Conservation (phyloP, 1,140 invertebrate genomes). For the Drosophila albomicans region DNA sequence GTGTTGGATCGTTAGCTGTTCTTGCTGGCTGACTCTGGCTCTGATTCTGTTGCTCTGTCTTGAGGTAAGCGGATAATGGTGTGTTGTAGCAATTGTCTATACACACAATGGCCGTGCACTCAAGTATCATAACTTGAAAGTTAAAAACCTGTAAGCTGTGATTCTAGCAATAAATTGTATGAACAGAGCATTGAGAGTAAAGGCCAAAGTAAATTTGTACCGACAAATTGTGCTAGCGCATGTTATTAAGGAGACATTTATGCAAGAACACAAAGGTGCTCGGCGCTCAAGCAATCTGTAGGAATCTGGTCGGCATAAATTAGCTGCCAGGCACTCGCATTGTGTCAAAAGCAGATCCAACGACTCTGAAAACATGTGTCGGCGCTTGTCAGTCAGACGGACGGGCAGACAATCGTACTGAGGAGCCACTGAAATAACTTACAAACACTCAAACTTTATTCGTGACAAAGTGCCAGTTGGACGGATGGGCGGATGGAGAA, state of each 20-base stretch:
- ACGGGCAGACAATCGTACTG: slow-evolving; percentile 45
- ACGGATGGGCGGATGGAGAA: slow-evolving; percentile 13
- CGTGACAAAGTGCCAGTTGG: slow-evolving; percentile 50
- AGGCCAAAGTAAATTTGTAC: slow-evolving; percentile 19
- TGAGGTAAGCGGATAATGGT: not conserved
- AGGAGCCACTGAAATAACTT: slow-evolving; percentile 70
- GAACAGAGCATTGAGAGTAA: not conserved
- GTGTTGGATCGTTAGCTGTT: not conserved
- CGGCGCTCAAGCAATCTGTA: slow-evolving; percentile 31
- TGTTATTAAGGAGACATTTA: slow-evolving; percentile 75
- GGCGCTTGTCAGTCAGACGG: slow-evolving; percentile 51
- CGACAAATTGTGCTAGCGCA: slow-evolving; percentile 30
- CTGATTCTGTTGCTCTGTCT: slow-evolving; percentile 1
- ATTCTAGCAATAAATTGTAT: not conserved
- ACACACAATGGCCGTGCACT: slow-evolving; percentile 59
- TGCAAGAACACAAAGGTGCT: slow-evolving; percentile 63
- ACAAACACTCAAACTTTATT: slow-evolving; percentile 56
- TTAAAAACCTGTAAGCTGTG: slow-evolving; percentile 4
- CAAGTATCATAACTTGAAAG: slow-evolving; percentile 37
- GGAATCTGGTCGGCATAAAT: slow-evolving; percentile 66
- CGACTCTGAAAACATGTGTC: slow-evolving; percentile 51
- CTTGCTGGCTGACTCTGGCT: not conserved
- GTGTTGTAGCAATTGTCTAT: slow-evolving; percentile 56
- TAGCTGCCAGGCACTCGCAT: slow-evolving; percentile 55
- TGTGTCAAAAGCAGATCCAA: slow-evolving; percentile 58